Evolutionary conservation across 1,140 invertebrate species (phyloP).

Genomic region (Drosophila tani): DNA sequence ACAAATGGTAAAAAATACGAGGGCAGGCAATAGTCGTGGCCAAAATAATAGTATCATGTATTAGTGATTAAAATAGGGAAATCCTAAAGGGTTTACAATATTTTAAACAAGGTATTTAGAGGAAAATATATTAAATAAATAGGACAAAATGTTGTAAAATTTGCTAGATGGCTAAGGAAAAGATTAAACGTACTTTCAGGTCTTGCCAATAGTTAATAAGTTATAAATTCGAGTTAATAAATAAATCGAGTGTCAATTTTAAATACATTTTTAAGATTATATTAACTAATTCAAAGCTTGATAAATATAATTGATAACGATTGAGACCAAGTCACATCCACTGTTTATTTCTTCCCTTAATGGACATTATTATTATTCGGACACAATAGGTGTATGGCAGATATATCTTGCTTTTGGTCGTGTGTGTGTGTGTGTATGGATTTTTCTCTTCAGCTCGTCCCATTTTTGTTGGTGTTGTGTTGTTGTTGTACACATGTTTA

Average conservation of each 20-base stretch:
- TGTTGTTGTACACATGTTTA: slow-evolving; percentile 56
- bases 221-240: too few relatives aligned
- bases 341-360: background rate
- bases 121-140: background rate
- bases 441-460: slow-evolving; percentile 23
- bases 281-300: background rate
- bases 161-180: too few relatives aligned
- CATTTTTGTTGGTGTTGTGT: slow-evolving; percentile 18
- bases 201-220: too few relatives aligned
- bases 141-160: too few relatives aligned
- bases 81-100: background rate
- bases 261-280: too few relatives aligned
- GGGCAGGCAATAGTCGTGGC: background rate
- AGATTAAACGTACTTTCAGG: too few relatives aligned
- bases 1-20: slow-evolving; percentile 55
- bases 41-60: background rate
- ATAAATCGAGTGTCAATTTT: too few relatives aligned
- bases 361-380: background rate
- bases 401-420: background rate
- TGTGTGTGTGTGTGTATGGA: slow-evolving; percentile 12
- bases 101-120: background rate
- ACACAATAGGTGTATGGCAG: slow-evolving; percentile 5
- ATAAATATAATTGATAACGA: too few relatives aligned
- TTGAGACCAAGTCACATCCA: background rate
- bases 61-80: background rate